Conservation (phyloP, 2,113 vertebrate genomes). For the Pituophis catenifer region DNA sequence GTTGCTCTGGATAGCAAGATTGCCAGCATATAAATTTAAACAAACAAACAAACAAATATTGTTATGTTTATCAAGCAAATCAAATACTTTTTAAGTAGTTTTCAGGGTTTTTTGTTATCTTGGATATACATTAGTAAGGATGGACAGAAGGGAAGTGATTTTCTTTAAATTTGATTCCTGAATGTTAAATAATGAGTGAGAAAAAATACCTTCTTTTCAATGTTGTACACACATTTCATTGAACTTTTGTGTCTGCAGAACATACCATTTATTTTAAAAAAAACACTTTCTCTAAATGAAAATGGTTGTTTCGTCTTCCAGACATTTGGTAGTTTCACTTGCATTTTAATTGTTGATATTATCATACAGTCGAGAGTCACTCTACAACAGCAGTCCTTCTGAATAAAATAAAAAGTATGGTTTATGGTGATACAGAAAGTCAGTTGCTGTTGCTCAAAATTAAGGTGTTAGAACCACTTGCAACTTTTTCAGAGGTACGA, state of each 20-base stretch:
- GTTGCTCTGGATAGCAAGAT: neutral
- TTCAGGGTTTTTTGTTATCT: neutral
- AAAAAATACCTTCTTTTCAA: neutral
- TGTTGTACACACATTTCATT: neutral
- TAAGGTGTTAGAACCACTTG: neutral
- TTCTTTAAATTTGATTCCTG: neutral
- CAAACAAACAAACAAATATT: neutral
- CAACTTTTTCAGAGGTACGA: neutral
- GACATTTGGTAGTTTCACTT: neutral
- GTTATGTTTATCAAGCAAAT: neutral
- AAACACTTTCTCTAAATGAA: neutral
- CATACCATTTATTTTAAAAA: neutral
- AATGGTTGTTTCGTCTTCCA: neutral
- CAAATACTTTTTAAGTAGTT: neutral
- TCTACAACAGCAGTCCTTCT: neutral
- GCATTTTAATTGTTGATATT: neutral
- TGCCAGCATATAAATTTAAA: neutral
- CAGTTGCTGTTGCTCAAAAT: neutral
- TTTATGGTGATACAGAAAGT: neutral
- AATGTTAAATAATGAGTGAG: neutral
- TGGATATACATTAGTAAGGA: neutral
- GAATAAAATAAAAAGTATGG: neutral
- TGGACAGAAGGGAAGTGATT: neutral
- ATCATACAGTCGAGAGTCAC: neutral
- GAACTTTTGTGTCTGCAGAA: neutral